Base-by-base conservation (phyloP, 23 tunicate species). In the Corella eumyota region DNA sequence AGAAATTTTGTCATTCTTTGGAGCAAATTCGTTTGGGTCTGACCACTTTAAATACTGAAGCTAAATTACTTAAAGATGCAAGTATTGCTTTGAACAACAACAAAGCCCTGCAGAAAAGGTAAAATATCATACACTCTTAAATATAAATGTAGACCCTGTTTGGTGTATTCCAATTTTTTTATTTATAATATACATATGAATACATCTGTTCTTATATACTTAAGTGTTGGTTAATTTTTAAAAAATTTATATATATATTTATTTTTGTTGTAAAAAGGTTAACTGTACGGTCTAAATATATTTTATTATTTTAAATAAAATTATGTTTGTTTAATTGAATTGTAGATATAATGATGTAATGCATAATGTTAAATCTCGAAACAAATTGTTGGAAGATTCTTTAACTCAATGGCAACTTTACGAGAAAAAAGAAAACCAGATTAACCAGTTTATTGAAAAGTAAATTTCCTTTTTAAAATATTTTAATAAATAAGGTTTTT, bases 11-110 rank as follows among this genome's bases (percentile, higher is more conserved):
- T 34, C 81, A 79, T 58, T 60, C 68, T 0, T 54, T 79, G 34
- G 90, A 88, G 31, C 67, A 78, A 56, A 58, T 88, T 2, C 71
- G 81, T 0, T 49, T 69, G 30, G 81, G 74, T 34, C 56, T 88
- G n/a, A 83, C 81, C 27, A 61, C 88, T 1, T 36, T 88, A 45
- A 88, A 79, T 45, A 31, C 81, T 19, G 90, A 79, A 61, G 88
- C 77, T n/a, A 88, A 88, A 56, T 32, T 88, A 1, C 44, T 88
- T 34, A 73, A 68, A 67, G 90, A 88, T 34, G 28, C 75, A 7
- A 64, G 55, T 50, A 52, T 70, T 24, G 96, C 70, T 21, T 32
- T 67, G 34, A 22, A 25, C 7, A 59, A 19, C 26, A 62, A 62
- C 38, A 52, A 34, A 48, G 46, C 33, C 47, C 48, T 73, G 7